Percentiles rank a stretch among this genome's conserved stretches.
phyloP scores from a whole-genome alignment of 2,888 invertebrate species.

The Axea sp. region DNA sequence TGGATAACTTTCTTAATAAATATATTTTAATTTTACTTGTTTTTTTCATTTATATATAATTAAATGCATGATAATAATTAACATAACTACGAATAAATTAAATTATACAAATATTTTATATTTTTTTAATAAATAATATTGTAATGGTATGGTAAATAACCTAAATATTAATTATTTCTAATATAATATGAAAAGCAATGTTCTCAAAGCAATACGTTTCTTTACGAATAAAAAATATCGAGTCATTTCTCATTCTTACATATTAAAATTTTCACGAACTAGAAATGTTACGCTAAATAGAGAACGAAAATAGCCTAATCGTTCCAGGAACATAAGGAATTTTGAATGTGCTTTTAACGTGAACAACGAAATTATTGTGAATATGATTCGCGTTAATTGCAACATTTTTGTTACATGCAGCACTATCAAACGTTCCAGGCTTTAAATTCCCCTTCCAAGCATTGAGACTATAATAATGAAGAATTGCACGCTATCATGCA shows the following conservation, averaged over 20 bases:
- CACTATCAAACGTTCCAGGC: constrained; percentile 36
- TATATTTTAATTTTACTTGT: no score
- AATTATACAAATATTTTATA: no score
- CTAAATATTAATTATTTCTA: no score
- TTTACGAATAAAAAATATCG: constrained; percentile 35
- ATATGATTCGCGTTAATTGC: constrained; percentile 55
- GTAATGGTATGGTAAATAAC: no score
- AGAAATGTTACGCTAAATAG: constrained; percentile 32
- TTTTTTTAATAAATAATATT: no score
- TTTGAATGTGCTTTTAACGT: constrained; percentile 34
- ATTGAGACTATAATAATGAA: constrained; percentile 48
- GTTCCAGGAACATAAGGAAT: constrained; percentile 49
- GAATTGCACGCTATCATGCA: constrained; percentile 36
- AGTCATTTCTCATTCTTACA: constrained; percentile 16
- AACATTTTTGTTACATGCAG: constrained; percentile 56
- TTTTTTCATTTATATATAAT: no score
- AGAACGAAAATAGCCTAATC: constrained; percentile 58
- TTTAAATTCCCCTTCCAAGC: constrained; percentile 40
- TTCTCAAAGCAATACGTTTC: no score
- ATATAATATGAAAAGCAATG: no score
- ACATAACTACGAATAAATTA: no score
- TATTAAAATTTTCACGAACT: constrained; percentile 16
- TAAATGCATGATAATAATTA: no score
- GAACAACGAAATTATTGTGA: constrained; percentile 46
- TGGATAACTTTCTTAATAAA: no score